A percentile compares a stretch with the other conserved stretches of the same genome.
Evolutionary conservation across 2,888 invertebrate species (phyloP).

Genomic region (Cephus sareptanus): DNA sequence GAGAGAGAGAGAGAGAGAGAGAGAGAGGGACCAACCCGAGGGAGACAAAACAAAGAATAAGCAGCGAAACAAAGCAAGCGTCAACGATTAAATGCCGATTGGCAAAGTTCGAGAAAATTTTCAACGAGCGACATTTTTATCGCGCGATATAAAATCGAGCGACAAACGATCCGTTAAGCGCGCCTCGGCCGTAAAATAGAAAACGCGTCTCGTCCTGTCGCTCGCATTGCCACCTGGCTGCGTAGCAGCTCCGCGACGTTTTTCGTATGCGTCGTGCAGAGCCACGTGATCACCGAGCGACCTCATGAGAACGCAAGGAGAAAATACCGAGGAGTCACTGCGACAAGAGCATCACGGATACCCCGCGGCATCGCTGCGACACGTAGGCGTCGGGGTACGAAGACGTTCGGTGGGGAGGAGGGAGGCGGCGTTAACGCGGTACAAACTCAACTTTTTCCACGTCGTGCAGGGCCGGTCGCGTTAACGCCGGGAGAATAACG

Average conservation of each 20-base stretch:
- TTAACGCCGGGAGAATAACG: background rate
- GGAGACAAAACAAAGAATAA: background rate
- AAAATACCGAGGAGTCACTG: background rate
- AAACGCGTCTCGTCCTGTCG: background rate
- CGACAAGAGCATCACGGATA: background rate
- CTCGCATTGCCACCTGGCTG: background rate
- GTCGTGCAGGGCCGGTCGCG: background rate
- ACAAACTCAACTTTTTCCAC: background rate
- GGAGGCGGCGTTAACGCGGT: background rate
- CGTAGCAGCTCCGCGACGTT: background rate
- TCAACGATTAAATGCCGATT: background rate
- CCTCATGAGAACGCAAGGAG: background rate
- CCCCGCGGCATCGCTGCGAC: background rate
- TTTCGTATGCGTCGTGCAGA: background rate
- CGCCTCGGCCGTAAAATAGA: background rate
- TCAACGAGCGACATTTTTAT: background rate
- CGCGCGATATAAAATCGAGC: background rate
- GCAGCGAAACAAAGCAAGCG: background rate
- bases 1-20: too few relatives aligned
- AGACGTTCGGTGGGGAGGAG: background rate
- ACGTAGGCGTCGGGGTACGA: background rate
- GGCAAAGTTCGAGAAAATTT: background rate
- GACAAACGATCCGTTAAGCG: background rate
- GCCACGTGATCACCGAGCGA: background rate
- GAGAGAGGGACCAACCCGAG: too few relatives aligned